Percentiles rank a stretch among this genome's conserved stretches.
Conservation (phyloP, 1,140 invertebrate genomes). For the Cherax destructor region DNA sequence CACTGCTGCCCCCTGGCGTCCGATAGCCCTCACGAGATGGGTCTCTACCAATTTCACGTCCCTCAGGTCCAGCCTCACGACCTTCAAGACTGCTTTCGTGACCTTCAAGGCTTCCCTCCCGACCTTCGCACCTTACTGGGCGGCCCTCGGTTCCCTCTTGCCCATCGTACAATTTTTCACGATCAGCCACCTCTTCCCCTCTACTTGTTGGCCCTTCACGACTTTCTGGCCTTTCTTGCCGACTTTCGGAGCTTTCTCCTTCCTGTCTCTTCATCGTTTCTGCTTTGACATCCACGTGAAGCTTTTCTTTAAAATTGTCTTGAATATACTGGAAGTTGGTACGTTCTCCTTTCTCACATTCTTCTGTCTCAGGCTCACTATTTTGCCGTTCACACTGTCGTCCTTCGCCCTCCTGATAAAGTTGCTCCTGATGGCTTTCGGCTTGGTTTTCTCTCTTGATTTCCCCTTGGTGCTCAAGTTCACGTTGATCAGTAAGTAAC, state of each 20-base stretch:
- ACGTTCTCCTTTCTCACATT: conserved; percentile 31
- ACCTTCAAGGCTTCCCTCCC: conserved; percentile 12
- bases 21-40: conserved; percentile 37
- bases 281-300: conserved; percentile 2
- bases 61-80: conserved; percentile 12
- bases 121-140: conserved; percentile 1
- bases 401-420: conserved; percentile 1
- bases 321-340: conserved; percentile 18
- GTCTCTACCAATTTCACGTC: conserved; percentile 20
- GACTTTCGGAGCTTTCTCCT: conserved; percentile 20
- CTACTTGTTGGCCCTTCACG: background rate
- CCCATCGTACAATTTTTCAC: background rate
- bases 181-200: background rate
- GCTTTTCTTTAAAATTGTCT: background rate
- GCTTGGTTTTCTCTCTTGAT: conserved; percentile 10
- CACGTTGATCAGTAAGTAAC: background rate
- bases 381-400: background rate
- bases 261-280: conserved; percentile 10
- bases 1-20: conserved; percentile 68
- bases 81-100: conserved; percentile 5
- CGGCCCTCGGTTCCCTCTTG: conserved; percentile 24
- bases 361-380: conserved; percentile 10
- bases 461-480: background rate
- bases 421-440: background rate
- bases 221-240: background rate